A percentile compares a stretch with the other conserved stretches of the same genome.
Evolutionary conservation across 1,140 invertebrate species (phyloP).

Genomic region (Scaptomyza pallida): DNA sequence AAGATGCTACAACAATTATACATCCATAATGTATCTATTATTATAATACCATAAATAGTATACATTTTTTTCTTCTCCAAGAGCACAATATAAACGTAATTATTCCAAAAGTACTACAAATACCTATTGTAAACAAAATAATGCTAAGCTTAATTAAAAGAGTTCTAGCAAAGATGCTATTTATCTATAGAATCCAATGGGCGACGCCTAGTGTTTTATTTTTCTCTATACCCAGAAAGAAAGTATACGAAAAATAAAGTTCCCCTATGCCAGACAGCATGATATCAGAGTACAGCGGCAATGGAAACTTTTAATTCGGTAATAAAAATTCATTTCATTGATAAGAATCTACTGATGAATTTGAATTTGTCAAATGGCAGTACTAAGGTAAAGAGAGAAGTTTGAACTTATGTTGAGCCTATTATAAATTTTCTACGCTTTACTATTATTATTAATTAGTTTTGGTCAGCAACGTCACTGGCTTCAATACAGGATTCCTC

Average conservation of each 20-base stretch:
- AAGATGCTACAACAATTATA: conserved; percentile 19
- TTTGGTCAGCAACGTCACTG: neutral
- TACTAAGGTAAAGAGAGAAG: no score
- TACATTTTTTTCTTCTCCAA: conserved; percentile 46
- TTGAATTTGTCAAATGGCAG: no score
- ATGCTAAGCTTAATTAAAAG: conserved; percentile 65
- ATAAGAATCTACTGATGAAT: no score
- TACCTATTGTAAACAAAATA: conserved; percentile 60
- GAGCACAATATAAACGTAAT: conserved; percentile 59
- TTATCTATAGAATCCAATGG: conserved; percentile 30
- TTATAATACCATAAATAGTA: conserved; percentile 21
- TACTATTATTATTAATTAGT: no score
- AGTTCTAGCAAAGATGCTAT: conserved; percentile 64
- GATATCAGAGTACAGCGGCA: no score
- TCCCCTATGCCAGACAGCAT: no score
- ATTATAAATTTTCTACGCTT: no score
- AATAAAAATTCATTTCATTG: no score
- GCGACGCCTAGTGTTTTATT: neutral
- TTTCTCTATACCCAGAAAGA: neutral
- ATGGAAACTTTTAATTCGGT: no score
- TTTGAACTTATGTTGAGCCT: no score
- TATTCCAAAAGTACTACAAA: conserved; percentile 45
- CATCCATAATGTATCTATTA: conserved; percentile 13
- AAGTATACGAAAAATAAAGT: no score
- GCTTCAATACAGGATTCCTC: neutral